Evolutionary conservation across 1,140 invertebrate genomes (phyloP), one percentile per base, ranked within the genome.

Genomic region (Calosoma granatense): DNA sequence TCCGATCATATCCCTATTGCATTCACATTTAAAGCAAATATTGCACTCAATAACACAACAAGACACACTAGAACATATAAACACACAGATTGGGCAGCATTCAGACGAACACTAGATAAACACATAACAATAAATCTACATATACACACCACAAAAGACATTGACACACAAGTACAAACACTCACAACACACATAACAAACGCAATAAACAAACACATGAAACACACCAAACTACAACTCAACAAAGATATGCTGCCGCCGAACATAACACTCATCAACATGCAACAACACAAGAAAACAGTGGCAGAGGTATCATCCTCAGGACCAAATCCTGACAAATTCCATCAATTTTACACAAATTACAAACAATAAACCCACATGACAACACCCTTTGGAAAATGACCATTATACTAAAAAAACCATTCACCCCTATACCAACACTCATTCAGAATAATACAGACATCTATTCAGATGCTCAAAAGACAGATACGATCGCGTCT

Each of bases 1-100:
- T 68, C 64, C 0, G 64, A 68, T 52, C 63, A 67, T 21, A 60
- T 59, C 15, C 62, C 65, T 2, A 57, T 66, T 26, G 2, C 59
- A 1, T 57, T 65, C 30, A 43, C 26, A 43, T 56, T 20, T 20
- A 19, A 12, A 56, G 9, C 26, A n/a, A 39, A 39, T 19, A 39
- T 15, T 22, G 9, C 39, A 15, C 6, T 21, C 4, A 55, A n/a
- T 30, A n/a, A 12, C 17, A 26, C 14, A 26, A 1, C 14, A 12
- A 55, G 15, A 15, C 15, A 22, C 22, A 30, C 6, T n/a, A n/a
- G n/a, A n/a, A n/a, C 12, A 55, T 26, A 23, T 36, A 15, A 20
- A 36, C 11, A 55, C 20, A 26, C 17, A 14, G 11, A 17, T 12
- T 21, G 19, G 14, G n/a, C 3, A 3, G n/a, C 14, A 53, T 21